Evolutionary conservation across 2,888 invertebrate genomes (phyloP), one percentile per base, ranked within the genome.

Genomic region (Philonicus albiceps): DNA sequence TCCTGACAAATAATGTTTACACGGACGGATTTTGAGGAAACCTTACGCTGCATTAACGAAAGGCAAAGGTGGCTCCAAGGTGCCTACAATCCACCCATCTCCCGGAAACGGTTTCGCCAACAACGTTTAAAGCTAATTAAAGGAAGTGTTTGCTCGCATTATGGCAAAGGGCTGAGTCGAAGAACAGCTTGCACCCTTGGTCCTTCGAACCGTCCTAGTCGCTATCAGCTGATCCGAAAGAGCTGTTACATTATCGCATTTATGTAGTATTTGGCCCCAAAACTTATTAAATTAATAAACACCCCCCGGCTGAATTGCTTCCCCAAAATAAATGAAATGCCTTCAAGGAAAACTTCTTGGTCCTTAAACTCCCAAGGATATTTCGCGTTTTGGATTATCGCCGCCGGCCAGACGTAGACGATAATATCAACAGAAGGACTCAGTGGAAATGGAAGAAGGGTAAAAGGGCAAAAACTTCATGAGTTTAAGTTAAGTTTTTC

Each of bases 81-180:
- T 64, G 3, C 19, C 64, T 64, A 8, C 22, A 4, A 27, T 11
- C 22, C 27, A 7, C 6, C 34, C 49, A 64, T 27, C 27, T 8
- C 74, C 11, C 34, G 74, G 74, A 74, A 34, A 74, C 6, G 34
- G 16, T 74, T 6, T 78, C 27, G 49, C 49, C 49, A n/a, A 3
- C 78, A 31, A 49, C 27, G 49, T 13, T 78, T 78, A 78, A 49
- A 43, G 30, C 78, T 78, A 16, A 76, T 76, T 76, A 76, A 40
- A 78, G 43, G 49, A 49, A 53, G 64, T 78, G 78, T 78, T 78
- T 78, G 49, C 78, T 78, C 49, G 78, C 78, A 49, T 78, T 78
- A 78, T 37, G 16, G 49, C 40, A 76, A 76, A 40, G 49, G n/a
- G 49, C 5, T 49, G 4, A 49, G 16, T 49, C 49, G 49, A 13